Evolutionary conservation across 2,797 vertebrate species (phyloP), one percentile per base, ranked within the genome.

Genomic region (Champsocephalus esox): DNA sequence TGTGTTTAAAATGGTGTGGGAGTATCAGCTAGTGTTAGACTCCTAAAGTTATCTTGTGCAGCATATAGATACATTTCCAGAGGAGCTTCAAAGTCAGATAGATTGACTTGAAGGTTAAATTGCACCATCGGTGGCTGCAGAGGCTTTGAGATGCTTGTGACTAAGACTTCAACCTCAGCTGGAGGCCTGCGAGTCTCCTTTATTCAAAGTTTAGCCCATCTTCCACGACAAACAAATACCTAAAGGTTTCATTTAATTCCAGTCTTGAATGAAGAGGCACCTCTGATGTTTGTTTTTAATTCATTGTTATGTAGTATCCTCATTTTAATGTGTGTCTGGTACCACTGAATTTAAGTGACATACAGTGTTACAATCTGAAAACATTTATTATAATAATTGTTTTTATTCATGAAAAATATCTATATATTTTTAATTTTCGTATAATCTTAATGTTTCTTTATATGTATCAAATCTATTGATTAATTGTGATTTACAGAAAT

Each of bases 281-380:
- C 44, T 21, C 24, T 56, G 44, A 70, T 3, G 14, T 65, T 50
- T 68, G 21, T 65, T 50, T 64, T n/a, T 50, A 16, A 69, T 63
- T 6, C 9, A n/a, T 51, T 57, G 45, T 57, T 41, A 12, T 54
- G 52, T 14, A 13, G 7, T 28, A 2, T 41, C 44, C 56, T 28
- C 14, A 28, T 28, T 3, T 44, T 24, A 70, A 41, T 19, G 11
- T 68, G 17, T 64, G 6, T 49, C 5, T 32, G 21, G 13, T 5
- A 56, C 19, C 8, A 11, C 1, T 55, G 34, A 58, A 49, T 43
- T n/a, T 1, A 43, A 60, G 55, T 51, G n/a, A 56, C 16, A 51
- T 58, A 32, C 12, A 34, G 11, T n/a, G 43, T 50, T 38, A 61
- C 12, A 9, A 44, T 48, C 24, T 13, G n/a, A 62, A 66, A 68